Evolutionary conservation across 2,888 invertebrate genomes (phyloP).

Genomic region (Caenorhabditis afra): DNA sequence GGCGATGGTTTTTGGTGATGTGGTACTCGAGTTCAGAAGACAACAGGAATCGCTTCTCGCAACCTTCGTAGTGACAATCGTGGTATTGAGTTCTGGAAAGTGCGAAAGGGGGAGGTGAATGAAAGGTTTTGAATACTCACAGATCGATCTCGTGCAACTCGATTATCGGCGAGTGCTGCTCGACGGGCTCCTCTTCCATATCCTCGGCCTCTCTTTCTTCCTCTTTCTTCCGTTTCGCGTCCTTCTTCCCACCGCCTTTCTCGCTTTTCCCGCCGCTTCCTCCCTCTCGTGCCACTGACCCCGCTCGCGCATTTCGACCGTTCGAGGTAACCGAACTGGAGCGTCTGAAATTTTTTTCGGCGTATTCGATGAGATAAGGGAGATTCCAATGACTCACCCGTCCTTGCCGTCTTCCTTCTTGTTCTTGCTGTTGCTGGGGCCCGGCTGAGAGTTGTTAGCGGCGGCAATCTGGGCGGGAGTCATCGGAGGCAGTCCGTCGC

Average conservation of each 20-base stretch:
- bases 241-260: slow-evolving; percentile 19
- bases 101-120: too few species aligned
- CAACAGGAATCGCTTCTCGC: slow-evolving; percentile 36
- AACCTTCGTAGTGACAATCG: slow-evolving; percentile 50
- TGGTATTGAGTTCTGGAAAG: slow-evolving; percentile 38
- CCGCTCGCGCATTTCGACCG: slow-evolving; percentile 23
- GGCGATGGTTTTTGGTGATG: slow-evolving; percentile 40
- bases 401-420: background rate
- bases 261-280: slow-evolving; percentile 4
- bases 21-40: slow-evolving; percentile 52
- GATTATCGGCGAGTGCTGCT: slow-evolving; percentile 6
- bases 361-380: background rate
- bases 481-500: slow-evolving; percentile 32
- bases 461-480: background rate
- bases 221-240: slow-evolving; percentile 32
- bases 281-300: slow-evolving; percentile 10
- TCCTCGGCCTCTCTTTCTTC: slow-evolving; percentile 25
- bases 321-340: slow-evolving; percentile 30
- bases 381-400: too few species aligned
- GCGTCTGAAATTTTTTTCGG: slow-evolving; percentile 10
- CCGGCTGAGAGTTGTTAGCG: slow-evolving; percentile 1
- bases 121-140: too few species aligned
- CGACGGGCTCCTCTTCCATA: slow-evolving; percentile 8
- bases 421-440: slow-evolving; percentile 23
- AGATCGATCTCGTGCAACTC: slow-evolving; percentile 24